Base-by-base conservation (phyloP, 2,888 invertebrate species). In the Drosophila melanosoma region DNA sequence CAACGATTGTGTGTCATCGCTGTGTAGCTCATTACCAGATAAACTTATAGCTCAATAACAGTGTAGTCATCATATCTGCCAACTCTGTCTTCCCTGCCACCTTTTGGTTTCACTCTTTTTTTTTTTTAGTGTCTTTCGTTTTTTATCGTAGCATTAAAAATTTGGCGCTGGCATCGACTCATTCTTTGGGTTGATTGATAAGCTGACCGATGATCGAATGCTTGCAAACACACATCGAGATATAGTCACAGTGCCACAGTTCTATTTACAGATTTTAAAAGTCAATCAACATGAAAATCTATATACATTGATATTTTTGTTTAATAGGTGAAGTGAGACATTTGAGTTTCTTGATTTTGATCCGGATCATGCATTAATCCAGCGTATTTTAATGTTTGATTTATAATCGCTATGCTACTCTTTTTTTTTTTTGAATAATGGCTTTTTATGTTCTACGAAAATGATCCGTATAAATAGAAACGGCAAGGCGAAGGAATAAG, bases 1-100 rank as follows among this genome's bases (percentile, higher is more conserved):
- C 64, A 54, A 66, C 81, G 79, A 77, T 74, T 60, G 77, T 84
- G 85, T 82, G 83, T 83, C 82, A 83, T 78, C 65, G 57, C 63
- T 54, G 52, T 75, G 57, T 60, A 67, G 72, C 82, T 80, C 77
- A 82, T 82, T 80, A 70, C 62, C 80, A 74, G 82, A 74, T 79
- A 83, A 74, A 71, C 71, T 56, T 42, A 70, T 29, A 23, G 38
- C 38, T 12, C 63, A 38, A n/a, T 63, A 65, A 59, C 56, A 35
- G 36, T 20, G 36, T 20, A 58, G 57, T 40, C 40, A 57, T 53
- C 56, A 45, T 57, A 64, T 33, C 38, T 52, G 11, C 20, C 66
- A 42, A 35, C 42, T 36, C 38, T 32, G n/a, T 33, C 60, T 38
- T 23, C 3, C 38, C 20, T 45, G 45, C 42, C 42, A 42, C 17